Evolutionary conservation across 2,888 invertebrate genomes (phyloP), one percentile per base, ranked within the genome.

Genomic region (Amitus sp.): DNA sequence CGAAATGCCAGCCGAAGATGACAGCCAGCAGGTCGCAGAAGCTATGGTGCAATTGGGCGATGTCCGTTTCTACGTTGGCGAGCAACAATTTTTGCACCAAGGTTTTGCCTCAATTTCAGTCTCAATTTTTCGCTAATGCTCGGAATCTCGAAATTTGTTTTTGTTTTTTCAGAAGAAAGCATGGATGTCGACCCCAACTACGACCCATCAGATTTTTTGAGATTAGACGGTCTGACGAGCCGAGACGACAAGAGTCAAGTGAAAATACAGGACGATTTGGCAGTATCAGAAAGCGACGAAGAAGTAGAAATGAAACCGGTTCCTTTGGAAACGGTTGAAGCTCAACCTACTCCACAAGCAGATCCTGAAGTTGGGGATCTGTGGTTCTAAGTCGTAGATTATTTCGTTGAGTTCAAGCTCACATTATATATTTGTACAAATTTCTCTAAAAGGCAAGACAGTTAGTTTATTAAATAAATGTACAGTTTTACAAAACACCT

Each of bases 191-290:
- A 93, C 83, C 89, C 91, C 0, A 91, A 89, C 74, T 95, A 95
- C 80, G 94, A 95, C 83, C 93, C 94, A 0, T 92, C 93, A 0
- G 94, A 93, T 81, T 93, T 95, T 78, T 84, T 94, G 47, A 37
- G 12, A 37, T 85, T 90, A 80, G 86, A 87, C 13, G 85, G 84
- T 23, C 77, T 86, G 37, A 79, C 82, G 27, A 76, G 74, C 1
- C 70, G 80, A 60, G 77, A 82, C 2, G 76, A 82, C 40, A 80
- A 83, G 67, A 72, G 79, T 47, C 83, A 84, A 50, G 85, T 84
- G 62, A 90, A 88, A 72, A 91, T 91, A 49, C 88, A 90, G 69
- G 89, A 89, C 59, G 91, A 92, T 82, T 83, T 92, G 53, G 90
- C 89, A 19, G 90, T 92, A 28, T 91, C 91, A 23, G 92, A 93